Conservation (phyloP, 2,797 vertebrate species). For the Masticophis lateralis region DNA sequence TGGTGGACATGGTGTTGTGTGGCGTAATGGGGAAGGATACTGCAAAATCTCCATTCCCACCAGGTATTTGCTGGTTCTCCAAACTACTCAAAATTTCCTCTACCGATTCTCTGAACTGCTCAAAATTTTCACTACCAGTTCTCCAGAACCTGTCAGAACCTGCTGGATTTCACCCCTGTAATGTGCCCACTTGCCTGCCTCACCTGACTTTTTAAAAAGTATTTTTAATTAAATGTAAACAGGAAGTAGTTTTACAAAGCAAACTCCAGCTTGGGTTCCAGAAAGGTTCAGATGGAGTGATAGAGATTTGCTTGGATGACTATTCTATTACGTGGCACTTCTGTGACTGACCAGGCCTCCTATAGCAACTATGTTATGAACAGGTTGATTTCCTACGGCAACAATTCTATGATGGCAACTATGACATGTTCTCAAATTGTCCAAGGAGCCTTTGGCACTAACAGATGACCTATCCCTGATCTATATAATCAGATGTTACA, state of each 20-base stretch:
- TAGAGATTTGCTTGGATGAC: neutral
- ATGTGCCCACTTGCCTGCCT: neutral
- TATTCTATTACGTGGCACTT: neutral
- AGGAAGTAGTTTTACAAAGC: neutral
- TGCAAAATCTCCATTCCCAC: no score
- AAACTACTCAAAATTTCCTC: no score
- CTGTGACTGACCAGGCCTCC: neutral
- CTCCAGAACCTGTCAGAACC: no score
- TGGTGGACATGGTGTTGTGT: no score
- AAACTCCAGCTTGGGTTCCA: neutral
- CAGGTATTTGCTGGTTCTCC: no score
- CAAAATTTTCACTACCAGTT: no score
- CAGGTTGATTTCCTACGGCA: neutral
- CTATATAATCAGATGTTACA: neutral
- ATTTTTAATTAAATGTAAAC: neutral
- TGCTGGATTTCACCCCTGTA: neutral
- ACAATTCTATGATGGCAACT: neutral
- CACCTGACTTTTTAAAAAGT: neutral
- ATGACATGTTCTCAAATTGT: neutral
- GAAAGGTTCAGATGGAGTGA: neutral
- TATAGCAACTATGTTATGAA: neutral
- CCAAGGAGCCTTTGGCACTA: neutral
- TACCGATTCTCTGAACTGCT: no score
- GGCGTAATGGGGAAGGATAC: no score
- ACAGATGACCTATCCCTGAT: neutral